Percentiles rank a stretch among this genome's conserved stretches.
Conservation (phyloP, 1,140 invertebrate species). For the Polyergus mexicanus region DNA sequence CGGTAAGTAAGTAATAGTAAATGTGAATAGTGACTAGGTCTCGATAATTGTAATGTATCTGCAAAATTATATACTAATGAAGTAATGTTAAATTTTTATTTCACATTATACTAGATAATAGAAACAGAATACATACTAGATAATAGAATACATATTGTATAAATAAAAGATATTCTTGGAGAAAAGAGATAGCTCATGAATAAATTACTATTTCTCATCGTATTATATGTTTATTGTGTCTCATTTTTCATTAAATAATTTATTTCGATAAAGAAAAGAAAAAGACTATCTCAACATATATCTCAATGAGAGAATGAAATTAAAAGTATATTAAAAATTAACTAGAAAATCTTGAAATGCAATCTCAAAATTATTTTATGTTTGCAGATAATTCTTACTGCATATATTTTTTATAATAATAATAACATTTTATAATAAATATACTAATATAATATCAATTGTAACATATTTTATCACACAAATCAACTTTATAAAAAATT, state of each 20-base stretch:
- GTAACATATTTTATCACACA: not conserved
- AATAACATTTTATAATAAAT: too few species aligned
- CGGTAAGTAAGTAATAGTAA: slow-evolving; percentile 76
- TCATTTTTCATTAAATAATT: not conserved
- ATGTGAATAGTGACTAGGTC: slow-evolving; percentile 23
- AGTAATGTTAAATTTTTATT: slow-evolving; percentile 14
- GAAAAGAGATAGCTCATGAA: not conserved
- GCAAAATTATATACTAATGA: slow-evolving; percentile 38
- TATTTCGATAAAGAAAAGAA: not conserved
- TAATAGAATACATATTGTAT: not conserved
- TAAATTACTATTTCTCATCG: slow-evolving; percentile 21
- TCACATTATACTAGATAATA: not conserved
- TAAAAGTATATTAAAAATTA: not conserved
- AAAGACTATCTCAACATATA: not conserved
- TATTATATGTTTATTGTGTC: not conserved
- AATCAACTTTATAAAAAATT: not conserved
- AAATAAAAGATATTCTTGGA: slow-evolving; percentile 11
- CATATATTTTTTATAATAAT: not conserved
- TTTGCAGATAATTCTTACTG: not conserved
- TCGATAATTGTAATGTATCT: slow-evolving; percentile 24
- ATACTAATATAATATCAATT: too few species aligned
- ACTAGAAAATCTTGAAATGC: not conserved
- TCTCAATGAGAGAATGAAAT: not conserved
- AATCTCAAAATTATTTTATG: not conserved
- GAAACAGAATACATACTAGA: too few species aligned